Percentiles rank a stretch among this genome's conserved stretches.
Evolutionary conservation across 2,113 vertebrate species (phyloP).

Genomic region (Raja brachyura): DNA sequence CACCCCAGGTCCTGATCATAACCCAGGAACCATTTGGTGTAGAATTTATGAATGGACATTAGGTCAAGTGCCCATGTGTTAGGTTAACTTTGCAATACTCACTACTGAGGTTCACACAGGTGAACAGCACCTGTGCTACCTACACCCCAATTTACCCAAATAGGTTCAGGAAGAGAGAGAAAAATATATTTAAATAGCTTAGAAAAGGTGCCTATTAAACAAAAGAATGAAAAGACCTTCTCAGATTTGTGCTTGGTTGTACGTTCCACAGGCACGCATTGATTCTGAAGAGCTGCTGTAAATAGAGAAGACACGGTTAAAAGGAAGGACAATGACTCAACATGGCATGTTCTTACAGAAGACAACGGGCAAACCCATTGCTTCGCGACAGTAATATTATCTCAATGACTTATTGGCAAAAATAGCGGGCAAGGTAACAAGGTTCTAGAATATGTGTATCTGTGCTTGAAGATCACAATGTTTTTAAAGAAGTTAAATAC

Average conservation of each 20-base stretch:
- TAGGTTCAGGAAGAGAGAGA: background rate
- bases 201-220: background rate
- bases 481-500: background rate
- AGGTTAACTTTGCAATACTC: background rate
- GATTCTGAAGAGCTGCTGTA: background rate
- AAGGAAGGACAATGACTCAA: background rate
- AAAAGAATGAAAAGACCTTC: background rate
- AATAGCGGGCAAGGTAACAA: background rate
- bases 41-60: background rate
- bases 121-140: too few relatives aligned
- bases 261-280: background rate
- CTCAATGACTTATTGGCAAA: background rate
- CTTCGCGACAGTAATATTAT: too few relatives aligned
- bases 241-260: background rate
- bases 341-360: background rate
- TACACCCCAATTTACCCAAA: background rate
- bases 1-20: background rate
- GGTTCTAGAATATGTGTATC: background rate
- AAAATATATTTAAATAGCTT: background rate
- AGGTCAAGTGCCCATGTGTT: background rate
- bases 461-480: background rate
- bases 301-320: slow-evolving; percentile 28
- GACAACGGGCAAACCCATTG: background rate
- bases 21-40: background rate
- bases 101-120: background rate